Evolutionary conservation across 2,888 invertebrate genomes (phyloP), one percentile per base, ranked within the genome.

Genomic region (Andrena chrysosceles): DNA sequence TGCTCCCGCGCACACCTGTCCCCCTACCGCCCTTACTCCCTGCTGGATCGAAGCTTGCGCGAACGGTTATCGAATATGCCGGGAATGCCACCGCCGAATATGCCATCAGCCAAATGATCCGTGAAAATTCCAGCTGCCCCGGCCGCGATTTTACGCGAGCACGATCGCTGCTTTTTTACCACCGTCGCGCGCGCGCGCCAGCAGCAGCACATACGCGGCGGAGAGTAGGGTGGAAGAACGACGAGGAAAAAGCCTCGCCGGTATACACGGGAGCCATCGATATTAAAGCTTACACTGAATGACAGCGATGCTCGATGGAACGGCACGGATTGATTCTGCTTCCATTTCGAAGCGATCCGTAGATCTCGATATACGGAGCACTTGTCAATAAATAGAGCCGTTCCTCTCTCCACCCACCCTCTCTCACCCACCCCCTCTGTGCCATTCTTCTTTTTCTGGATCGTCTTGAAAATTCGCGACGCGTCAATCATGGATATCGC

Each of bases 71-170:
- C 89, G 89, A 91, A 91, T 91, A 89, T 89, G 85, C 88, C 83
- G 59, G 86, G 89, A 92, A 91, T 90, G 88, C 84, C 76, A 83
- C 72, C 77, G 84, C 84, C 91, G 91, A 91, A 91, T 90, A 91
- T 89, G 89, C 90, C 90, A 91, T 91, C 90, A 89, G 88, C 85
- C 88, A 92, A 93, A 92, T 92, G 93, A 92, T 88, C 91, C 90
- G 90, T 91, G 87, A 92, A 92, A 93, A 91, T 91, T 90, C 89
- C 86, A 76, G 74, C 84, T 88, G 86, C 62, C 85, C 87, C 81
- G 82, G 84, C 81, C 31, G 49, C 87, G 87, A 90, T 91, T 92
- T 89, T 88, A 85, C 85, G 85, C 86, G 83, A 81, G 80, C 81
- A 33, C 81, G 63, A 68, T 69, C 81, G 74, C 82, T 77, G 77